Evolutionary conservation across 1,140 invertebrate genomes (phyloP).

Genomic region (Drosophila asahinai): DNA sequence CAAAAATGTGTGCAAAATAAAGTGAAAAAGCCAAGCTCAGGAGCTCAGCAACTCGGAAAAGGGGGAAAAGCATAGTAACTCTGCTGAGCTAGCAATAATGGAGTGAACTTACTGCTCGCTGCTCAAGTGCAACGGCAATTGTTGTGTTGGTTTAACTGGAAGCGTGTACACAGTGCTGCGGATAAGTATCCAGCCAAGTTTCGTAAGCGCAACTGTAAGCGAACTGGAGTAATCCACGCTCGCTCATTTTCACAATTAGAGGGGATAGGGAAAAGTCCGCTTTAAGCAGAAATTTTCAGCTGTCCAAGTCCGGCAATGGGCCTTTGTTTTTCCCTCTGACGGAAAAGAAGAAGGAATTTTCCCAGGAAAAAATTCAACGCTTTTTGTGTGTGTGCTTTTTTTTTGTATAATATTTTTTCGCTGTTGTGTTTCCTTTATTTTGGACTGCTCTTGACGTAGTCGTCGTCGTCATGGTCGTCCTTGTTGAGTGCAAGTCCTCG

Average conservation of each 20-base stretch:
- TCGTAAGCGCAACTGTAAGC: conserved; percentile 49
- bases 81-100: conserved; percentile 61
- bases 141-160: conserved; percentile 53
- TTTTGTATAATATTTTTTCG: conserved; percentile 16
- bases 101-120: conserved; percentile 74
- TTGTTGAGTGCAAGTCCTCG: conserved; percentile 72
- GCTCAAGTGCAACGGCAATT: conserved; percentile 80
- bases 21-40: conserved; percentile 44
- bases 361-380: conserved; percentile 19
- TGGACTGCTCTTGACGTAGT: conserved; percentile 64
- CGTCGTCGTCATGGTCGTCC: conserved; percentile 48
- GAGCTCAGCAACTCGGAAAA: not conserved
- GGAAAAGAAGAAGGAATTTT: conserved; percentile 25
- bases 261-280: conserved; percentile 24
- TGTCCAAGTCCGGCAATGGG: conserved; percentile 19
- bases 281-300: conserved; percentile 71
- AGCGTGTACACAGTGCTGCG: conserved; percentile 42
- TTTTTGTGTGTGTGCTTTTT: conserved; percentile 31
- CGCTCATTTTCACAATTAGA: conserved; percentile 71
- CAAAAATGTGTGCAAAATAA: conserved; percentile 39
- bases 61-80: not conserved
- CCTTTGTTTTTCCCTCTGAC: conserved; percentile 43
- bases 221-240: conserved; percentile 68
- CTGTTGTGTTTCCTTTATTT: conserved; percentile 32
- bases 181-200: conserved; percentile 50